phyloP scores from a whole-genome alignment of 2,888 invertebrate genomes.

The Carcina quercana region DNA sequence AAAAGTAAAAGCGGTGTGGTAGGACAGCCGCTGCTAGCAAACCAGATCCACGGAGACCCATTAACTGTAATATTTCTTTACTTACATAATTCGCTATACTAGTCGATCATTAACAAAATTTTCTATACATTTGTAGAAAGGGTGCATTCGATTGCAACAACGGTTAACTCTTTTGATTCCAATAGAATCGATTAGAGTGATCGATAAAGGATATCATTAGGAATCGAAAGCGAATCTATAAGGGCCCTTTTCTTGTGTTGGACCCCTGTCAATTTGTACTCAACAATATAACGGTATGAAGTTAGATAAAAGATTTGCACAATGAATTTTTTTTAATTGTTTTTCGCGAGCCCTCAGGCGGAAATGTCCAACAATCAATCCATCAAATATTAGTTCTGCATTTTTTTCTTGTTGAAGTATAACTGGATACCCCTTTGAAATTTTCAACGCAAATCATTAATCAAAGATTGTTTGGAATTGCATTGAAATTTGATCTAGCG shows the following conservation, averaged over 20 bases:
- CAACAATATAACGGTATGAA: slow-evolving; percentile 29
- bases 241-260: slow-evolving; percentile 35
- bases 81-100: slow-evolving; percentile 28
- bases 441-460: slow-evolving; percentile 30
- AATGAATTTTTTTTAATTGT: slow-evolving; percentile 58
- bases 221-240: slow-evolving; percentile 43
- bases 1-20: slow-evolving; percentile 65
- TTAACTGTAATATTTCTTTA: slow-evolving; percentile 17
- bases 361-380: slow-evolving; percentile 47
- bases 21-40: slow-evolving; percentile 37
- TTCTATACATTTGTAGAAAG: slow-evolving; percentile 12
- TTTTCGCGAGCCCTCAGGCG: slow-evolving; percentile 43
- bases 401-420: slow-evolving; percentile 28
- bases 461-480: slow-evolving; percentile 22
- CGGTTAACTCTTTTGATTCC: slow-evolving; percentile 46
- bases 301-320: slow-evolving; percentile 43
- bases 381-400: slow-evolving; percentile 61
- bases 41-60: slow-evolving; percentile 16
- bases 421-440: slow-evolving; percentile 23
- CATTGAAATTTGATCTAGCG: slow-evolving; percentile 16
- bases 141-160: slow-evolving; percentile 13
- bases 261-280: slow-evolving; percentile 35
- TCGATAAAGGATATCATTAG: slow-evolving; percentile 54
- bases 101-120: slow-evolving; percentile 24
- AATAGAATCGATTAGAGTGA: slow-evolving; percentile 24